Evolutionary conservation across 2,888 invertebrate genomes (phyloP).

Genomic region (Chloromyia formosa): DNA sequence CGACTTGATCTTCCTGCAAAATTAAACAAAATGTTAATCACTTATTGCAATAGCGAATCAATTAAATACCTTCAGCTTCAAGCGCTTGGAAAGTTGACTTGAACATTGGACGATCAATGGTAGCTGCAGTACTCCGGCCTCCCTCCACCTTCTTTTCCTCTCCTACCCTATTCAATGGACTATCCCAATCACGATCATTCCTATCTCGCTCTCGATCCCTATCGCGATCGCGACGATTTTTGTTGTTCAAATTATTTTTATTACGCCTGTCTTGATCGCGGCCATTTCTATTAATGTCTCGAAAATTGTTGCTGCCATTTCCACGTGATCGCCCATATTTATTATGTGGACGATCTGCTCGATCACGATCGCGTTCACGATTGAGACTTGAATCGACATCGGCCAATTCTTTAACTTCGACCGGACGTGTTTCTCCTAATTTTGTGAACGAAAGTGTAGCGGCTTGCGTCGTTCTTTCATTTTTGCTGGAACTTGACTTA

Average conservation of each 20-base stretch:
- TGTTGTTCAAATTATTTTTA: background rate
- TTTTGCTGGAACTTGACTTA: constrained; percentile 50
- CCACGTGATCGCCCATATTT: constrained; percentile 37
- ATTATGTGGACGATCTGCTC: constrained; percentile 35
- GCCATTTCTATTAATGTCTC: constrained; percentile 26
- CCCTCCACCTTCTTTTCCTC: constrained; percentile 26
- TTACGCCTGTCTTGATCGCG: constrained; percentile 37
- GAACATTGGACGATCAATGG: constrained; percentile 47
- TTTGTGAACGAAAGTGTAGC: constrained; percentile 51
- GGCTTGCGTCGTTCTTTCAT: constrained; percentile 46
- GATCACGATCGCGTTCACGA: constrained; percentile 36
- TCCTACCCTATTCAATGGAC: constrained; percentile 35
- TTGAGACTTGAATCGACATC: constrained; percentile 44
- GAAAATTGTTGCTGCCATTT: constrained; percentile 34
- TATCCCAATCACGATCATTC: constrained; percentile 39
- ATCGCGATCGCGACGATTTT: constrained; percentile 27
- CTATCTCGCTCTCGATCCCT: constrained; percentile 19
- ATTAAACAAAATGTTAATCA: constrained; percentile 5
- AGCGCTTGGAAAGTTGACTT: constrained; percentile 52
- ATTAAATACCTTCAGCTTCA: constrained; percentile 50
- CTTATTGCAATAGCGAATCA: too few relatives aligned
- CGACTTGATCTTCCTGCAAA: constrained; percentile 13
- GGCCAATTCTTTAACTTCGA: constrained; percentile 48
- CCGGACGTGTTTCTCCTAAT: constrained; percentile 47
- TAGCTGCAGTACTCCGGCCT: constrained; percentile 30